phyloP scores from a whole-genome alignment of 2,888 invertebrate genomes.

The Hydropsyche betteni region DNA sequence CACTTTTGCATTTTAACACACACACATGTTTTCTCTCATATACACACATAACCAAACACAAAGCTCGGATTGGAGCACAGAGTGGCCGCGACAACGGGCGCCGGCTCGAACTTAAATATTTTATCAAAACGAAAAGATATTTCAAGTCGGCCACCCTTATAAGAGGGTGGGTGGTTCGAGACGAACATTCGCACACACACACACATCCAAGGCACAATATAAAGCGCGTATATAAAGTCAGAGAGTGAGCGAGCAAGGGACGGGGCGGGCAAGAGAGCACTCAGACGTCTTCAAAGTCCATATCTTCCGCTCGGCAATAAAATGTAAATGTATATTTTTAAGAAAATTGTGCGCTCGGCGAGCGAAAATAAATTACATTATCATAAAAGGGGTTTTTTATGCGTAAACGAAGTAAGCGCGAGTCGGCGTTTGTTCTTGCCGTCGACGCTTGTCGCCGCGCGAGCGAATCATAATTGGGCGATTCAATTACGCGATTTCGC shows the following conservation, averaged over 20 bases:
- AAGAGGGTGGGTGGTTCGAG: no score
- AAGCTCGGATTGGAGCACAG: no score
- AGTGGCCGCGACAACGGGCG: no score
- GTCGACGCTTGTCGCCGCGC: slow-evolving; percentile 14
- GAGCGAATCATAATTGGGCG: background rate
- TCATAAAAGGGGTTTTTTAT: slow-evolving; percentile 50
- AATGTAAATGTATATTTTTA: slow-evolving; percentile 50
- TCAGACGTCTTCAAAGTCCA: slow-evolving; percentile 30
- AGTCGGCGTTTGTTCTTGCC: background rate
- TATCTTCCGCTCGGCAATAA: slow-evolving; percentile 40
- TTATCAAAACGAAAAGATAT: slow-evolving; percentile 40
- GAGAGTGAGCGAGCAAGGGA: no score
- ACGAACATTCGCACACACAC: no score
- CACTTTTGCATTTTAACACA: no score
- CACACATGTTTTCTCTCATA: no score
- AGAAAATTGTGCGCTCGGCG: slow-evolving; percentile 48
- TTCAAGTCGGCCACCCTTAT: background rate
- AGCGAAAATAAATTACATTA: slow-evolving; percentile 50
- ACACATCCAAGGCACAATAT: no score
- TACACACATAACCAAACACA: no score
- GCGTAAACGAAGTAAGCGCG: slow-evolving; percentile 36
- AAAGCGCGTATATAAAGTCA: no score
- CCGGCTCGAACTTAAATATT: no score
- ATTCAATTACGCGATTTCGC: background rate
- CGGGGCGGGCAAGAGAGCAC: background rate